Base-by-base conservation (phyloP, 2,113 vertebrate species). In the Chrysemys picta region DNA sequence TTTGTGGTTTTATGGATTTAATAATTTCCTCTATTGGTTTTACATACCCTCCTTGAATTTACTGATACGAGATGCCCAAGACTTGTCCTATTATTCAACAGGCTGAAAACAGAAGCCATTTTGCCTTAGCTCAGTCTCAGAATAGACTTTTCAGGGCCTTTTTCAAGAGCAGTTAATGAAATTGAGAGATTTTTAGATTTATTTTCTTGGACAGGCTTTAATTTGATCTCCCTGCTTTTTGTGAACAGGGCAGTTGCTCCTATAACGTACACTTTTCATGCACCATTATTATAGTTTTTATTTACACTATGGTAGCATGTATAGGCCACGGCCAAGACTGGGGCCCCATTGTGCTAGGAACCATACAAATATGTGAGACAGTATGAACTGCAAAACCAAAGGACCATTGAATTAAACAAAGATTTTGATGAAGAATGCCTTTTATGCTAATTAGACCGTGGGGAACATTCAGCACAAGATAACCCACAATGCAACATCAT, bases 181-280 rank as follows among this genome's bases (percentile, higher is more conserved):
- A 93, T 90, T 94, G 88, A 96, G 92, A 81, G 89, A 27, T 42
- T 17, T 12, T 24, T 84, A 53, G 84, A 42, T 42, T 42, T 42
- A 24, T 16, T 22, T 9, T 82, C 56, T 80, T 35, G 45, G 35
- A 80, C 35, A 78, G 95, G 91, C 13, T 29, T 31, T 89, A 56
- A 45, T 62, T 4, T 31, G 12, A 96, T 89, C 85, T 92, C 75
- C 79, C 88, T 91, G 88, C 94, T 96, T 89, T 57, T 84, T 91
- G 80, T 85, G 89, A 89, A 38, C 25, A 92, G 76, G 12, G 75
- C 57, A 88, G 21, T 53, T 87, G 29, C 93, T 92, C 94, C 57
- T 89, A 53, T 94, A 89, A 88, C 82, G 87, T 25, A 80, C 14
- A 1, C 10, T 80, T 62, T 56, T 38, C 72, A 10, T 80, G 5